phyloP scores from a whole-genome alignment of 2,113 vertebrate species.

The Scomber scombrus region DNA sequence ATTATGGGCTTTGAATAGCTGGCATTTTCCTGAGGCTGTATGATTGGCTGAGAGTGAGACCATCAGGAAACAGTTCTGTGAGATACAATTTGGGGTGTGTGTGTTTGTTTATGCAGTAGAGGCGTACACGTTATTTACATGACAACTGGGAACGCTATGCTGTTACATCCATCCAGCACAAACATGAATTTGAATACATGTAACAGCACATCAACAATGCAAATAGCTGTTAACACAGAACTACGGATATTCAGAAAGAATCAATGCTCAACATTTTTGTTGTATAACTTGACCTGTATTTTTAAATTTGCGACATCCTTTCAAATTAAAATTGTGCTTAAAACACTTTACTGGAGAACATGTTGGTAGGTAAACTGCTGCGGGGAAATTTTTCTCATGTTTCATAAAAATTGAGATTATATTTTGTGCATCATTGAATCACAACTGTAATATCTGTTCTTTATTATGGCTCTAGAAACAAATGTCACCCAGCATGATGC shows the following conservation, averaged over 20 bases:
- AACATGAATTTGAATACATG: slow-evolving; percentile 23
- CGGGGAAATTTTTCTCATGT: neutral
- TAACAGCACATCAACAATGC: slow-evolving; percentile 4
- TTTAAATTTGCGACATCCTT: neutral
- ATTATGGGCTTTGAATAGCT: slow-evolving; percentile 78
- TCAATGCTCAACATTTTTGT: neutral
- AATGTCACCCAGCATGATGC: no score
- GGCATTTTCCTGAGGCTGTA: slow-evolving; percentile 69
- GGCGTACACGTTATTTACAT: slow-evolving; percentile 45
- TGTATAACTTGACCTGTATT: neutral
- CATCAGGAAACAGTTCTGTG: slow-evolving; percentile 56
- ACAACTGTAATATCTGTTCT: neutral
- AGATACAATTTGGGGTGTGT: slow-evolving; percentile 47
- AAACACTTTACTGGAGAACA: neutral
- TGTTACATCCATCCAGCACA: slow-evolving; percentile 25
- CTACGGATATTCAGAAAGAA: neutral
- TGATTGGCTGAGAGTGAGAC: slow-evolving; percentile 71
- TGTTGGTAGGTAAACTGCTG: neutral
- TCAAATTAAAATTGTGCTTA: neutral
- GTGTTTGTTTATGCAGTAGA: neutral
- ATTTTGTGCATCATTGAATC: slow-evolving; percentile 32
- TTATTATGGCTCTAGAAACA: no score
- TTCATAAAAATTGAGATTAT: neutral
- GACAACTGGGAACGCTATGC: slow-evolving; percentile 34
- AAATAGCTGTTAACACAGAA: slow-evolving; percentile 4